These are phyloP conservation scores for Synodontis membranacea DNA, from an alignment of 2,113 vertebrate genomes.

Conservation along the genomic window DNA sequence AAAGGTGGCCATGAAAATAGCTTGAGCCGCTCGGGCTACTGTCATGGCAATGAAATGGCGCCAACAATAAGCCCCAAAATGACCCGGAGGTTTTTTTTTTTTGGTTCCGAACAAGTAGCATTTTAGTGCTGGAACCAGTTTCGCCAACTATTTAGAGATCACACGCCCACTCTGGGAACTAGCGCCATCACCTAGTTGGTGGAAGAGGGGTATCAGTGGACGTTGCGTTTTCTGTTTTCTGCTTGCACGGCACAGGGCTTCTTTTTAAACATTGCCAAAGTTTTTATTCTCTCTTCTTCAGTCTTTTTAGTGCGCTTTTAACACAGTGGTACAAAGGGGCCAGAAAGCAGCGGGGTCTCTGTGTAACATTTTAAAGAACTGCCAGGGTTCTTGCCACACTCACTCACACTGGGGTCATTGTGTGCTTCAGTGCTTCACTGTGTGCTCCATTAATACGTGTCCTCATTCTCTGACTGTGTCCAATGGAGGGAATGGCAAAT, in stretches of 20 bases:
- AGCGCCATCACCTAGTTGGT: background rate
- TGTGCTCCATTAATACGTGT: conserved; percentile 7
- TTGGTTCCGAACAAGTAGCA: background rate
- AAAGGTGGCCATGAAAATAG: background rate
- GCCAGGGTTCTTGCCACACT: conserved; percentile 58
- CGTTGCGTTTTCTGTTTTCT: background rate
- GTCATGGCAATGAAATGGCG: background rate
- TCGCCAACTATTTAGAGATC: background rate
- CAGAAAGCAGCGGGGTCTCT: conserved; percentile 56
- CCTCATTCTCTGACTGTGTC: conserved; percentile 22
- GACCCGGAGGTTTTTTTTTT: too few species aligned
- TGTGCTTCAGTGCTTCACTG: conserved; percentile 29
- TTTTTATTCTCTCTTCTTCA: conserved; percentile 48
- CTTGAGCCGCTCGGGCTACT: background rate
- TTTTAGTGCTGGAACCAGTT: background rate
- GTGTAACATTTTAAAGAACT: conserved; percentile 36
- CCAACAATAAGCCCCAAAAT: background rate
- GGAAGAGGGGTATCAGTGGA: background rate
- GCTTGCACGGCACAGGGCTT: conserved; percentile 54
- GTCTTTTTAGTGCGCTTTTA: conserved; percentile 10
- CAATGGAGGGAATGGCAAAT: conserved; percentile 16
- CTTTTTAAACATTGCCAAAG: conserved; percentile 70
- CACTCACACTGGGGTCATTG: background rate
- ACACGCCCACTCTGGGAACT: background rate
- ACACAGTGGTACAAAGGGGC: conserved; percentile 37